Percentiles rank a stretch among this genome's conserved stretches.
These are phyloP conservation scores for Matsumurasca onukii DNA, from an alignment of 1,140 invertebrate genomes.

Conservation along the genomic window DNA sequence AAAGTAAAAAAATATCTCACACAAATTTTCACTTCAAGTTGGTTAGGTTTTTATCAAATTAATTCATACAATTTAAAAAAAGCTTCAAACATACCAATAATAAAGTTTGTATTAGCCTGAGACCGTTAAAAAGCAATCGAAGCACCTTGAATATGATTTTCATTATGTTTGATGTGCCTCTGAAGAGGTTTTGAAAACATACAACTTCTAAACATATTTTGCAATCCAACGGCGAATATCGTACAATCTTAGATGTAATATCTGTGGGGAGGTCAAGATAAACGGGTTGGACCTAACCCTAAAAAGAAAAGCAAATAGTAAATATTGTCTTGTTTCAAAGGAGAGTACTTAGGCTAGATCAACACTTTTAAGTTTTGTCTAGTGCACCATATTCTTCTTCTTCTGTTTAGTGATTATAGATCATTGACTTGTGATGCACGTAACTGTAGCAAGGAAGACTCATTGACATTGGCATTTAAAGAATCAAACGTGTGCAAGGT, in stretches of 20 bases:
- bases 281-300: not conserved
- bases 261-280: not conserved
- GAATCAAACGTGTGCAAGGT: not conserved
- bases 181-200: no score
- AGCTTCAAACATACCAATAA: no score
- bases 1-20: not conserved
- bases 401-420: not conserved
- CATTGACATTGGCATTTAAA: not conserved
- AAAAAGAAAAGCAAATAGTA: not conserved
- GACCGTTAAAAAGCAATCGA: no score
- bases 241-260: not conserved
- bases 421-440: not conserved
- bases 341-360: not conserved
- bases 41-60: not conserved
- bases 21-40: not conserved
- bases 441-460: not conserved
- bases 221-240: not conserved
- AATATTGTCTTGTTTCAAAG: not conserved
- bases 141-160: not conserved
- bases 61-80: not conserved
- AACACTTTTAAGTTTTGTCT: not conserved
- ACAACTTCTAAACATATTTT: no score
- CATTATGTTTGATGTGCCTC: not conserved
- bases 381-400: not conserved
- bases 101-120: no score